Base-by-base conservation (phyloP, 2,888 invertebrate genomes). In the Cyrtodaria siliqua region DNA sequence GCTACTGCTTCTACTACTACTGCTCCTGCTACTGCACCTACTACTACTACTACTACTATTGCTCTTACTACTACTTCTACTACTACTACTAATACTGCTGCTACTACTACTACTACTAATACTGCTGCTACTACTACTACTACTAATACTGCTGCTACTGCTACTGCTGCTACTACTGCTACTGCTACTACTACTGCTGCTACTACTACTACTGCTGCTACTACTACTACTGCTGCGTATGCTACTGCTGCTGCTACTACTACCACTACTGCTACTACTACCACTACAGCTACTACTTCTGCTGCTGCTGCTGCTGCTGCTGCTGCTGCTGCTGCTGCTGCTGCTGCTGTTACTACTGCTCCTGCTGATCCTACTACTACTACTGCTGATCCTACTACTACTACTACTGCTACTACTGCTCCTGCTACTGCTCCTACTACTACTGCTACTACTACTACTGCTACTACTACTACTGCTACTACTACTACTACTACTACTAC, bases 1-100 rank as follows among this genome's bases (percentile, higher is more conserved):
- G 26, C 59, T 44, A 20, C 44, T 42, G 42, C 59, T 62, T 55
- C 70, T 59, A 42, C 44, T 59, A 59, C 59, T 59, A 33, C 26
- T 59, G 42, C 26, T 42, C 40, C 59, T 59, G 23, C 59, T 44
- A 59, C 59, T 62, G 42, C 70, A 56, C 42, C 70, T 70, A 70
- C 62, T 70, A 70, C 70, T 70, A 70, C 70, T 62, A 56, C 70
- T 70, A 62, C 62, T 62, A 44, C 59, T 59, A 59, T 44, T 44
- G 42, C 59, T 62, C 27, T 62, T 56, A 62, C 70, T 70, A 70
- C 62, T 62, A 70, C 70, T 68, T 29, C 68, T 59, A 59, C 68
- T 68, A 59, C 66, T 64, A 56, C 59, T 59, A 42, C 72, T 72
- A 26, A 59, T 66, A 24, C 72, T 72, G 24, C 59, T 66, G 26